phyloP scores from a whole-genome alignment of 2,113 vertebrate species.

The Candoia aspera region DNA sequence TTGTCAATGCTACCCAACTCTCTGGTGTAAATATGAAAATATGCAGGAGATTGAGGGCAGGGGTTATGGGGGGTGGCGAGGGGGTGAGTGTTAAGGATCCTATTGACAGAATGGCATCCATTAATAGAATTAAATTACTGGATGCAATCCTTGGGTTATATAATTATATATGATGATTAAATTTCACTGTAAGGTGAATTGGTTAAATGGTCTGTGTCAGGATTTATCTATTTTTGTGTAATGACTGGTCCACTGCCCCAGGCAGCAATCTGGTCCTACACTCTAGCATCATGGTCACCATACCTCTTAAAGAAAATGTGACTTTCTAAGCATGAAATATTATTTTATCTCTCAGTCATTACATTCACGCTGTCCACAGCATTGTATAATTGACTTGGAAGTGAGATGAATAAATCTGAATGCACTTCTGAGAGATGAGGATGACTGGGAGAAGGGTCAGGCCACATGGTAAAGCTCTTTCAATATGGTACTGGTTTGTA shows the following conservation, averaged over 20 bases:
- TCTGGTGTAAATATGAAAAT: background rate
- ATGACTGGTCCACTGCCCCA: background rate
- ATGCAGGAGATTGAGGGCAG: background rate
- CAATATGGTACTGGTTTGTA: background rate
- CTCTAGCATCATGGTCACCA: background rate
- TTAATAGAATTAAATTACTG: background rate
- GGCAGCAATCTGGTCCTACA: background rate
- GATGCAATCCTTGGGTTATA: background rate
- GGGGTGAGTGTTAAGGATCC: background rate
- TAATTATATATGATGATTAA: background rate
- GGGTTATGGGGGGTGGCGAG: accelerated
- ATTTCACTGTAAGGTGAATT: background rate
- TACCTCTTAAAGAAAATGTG: background rate
- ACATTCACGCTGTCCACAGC: background rate
- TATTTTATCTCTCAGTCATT: background rate
- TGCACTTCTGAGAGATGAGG: background rate
- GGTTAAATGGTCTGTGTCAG: background rate
- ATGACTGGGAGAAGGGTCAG: background rate
- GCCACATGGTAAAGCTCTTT: background rate
- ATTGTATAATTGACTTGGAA: background rate
- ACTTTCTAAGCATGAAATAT: background rate
- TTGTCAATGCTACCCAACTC: background rate
- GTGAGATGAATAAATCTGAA: background rate
- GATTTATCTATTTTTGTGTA: background rate
- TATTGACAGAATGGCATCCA: background rate